Conservation (phyloP, 2,113 vertebrate species). For the Gavialis gangeticus region DNA sequence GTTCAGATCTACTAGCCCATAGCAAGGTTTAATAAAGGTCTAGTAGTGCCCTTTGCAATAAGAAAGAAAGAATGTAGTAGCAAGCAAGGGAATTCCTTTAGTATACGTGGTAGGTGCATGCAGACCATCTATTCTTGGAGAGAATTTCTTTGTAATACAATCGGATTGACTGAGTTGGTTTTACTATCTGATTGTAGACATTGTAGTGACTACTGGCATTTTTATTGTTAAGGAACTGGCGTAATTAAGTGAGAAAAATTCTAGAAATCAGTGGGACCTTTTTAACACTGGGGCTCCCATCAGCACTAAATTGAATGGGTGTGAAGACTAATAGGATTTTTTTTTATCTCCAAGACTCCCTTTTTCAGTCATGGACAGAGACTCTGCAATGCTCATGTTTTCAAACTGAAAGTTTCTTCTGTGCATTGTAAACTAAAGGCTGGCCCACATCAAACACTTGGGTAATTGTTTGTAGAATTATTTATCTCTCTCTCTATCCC, state of each 20-base stretch:
- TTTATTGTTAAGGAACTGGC: not conserved
- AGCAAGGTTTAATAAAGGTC: not conserved
- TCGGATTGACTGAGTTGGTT: not conserved
- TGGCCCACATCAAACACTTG: not conserved
- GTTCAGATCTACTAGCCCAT: not conserved
- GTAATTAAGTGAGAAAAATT: not conserved
- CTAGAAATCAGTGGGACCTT: not conserved
- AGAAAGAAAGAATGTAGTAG: not conserved
- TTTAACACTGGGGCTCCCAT: not conserved
- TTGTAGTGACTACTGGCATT: not conserved
- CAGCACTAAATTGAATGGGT: not conserved
- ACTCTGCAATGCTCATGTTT: not conserved
- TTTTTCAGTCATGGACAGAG: not conserved
- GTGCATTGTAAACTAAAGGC: not conserved
- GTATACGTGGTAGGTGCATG: fast-evolving
- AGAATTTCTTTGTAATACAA: not conserved
- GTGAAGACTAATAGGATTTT: not conserved
- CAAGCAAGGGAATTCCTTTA: not conserved
- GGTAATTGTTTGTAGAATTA: not conserved
- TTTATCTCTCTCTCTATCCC: not conserved
- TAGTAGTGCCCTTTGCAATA: fast-evolving
- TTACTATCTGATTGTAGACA: not conserved
- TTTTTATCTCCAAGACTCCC: not conserved
- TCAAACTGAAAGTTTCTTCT: not conserved
- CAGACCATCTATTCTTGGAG: not conserved